Evolutionary conservation across 2,888 invertebrate genomes (phyloP), one percentile per base, ranked within the genome.

Genomic region (Agrilus cyanescens): DNA sequence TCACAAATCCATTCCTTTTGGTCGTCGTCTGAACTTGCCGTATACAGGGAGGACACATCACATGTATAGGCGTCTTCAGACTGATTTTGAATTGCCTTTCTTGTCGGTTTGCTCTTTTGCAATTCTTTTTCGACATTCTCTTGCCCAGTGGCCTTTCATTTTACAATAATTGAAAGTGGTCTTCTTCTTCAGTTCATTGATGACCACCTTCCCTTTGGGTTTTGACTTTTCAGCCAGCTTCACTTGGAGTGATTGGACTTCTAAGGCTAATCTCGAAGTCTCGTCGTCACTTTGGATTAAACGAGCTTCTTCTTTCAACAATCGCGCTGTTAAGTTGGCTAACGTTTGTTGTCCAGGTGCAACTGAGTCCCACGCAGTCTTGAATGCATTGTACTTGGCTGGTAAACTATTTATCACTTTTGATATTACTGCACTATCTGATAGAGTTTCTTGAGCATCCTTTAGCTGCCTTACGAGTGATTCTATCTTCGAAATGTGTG

Each of bases 1-100:
- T 53, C 53, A 40, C 47, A 50, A 31, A 53, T 49, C 52, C 53
- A 55, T 31, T 50, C 43, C 0, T 45, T 44, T 30, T 20, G 15
- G n/a, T 45, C 44, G 15, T 45, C 40, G n/a, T 41, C 44, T 32
- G 38, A 38, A 12, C 43, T 46, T 5, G 44, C 37, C 13, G 40
- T 40, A 35, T 41, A 44, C 13, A 46, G 25, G 12, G 34, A 14
- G 14, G 43, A 43, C 10, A 49, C 38, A 16, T 46, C 46, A 32
- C 46, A 41, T n/a, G 44, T 37, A 38, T 47, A 46, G 4, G 20
- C 20, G 7, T 20, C 7, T 6, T 20, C 20, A 6, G 20, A 6
- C 7, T 20, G 20, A 20, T 20, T 6, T 20, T 20, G 20, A 20
- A 20, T 20, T 20, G 20, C 20, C 20, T n/a, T n/a, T n/a, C n/a